These are phyloP conservation scores for Microctonus aethiopoides DNA, from an alignment of 2,888 invertebrate species.

Conservation along the genomic window DNA sequence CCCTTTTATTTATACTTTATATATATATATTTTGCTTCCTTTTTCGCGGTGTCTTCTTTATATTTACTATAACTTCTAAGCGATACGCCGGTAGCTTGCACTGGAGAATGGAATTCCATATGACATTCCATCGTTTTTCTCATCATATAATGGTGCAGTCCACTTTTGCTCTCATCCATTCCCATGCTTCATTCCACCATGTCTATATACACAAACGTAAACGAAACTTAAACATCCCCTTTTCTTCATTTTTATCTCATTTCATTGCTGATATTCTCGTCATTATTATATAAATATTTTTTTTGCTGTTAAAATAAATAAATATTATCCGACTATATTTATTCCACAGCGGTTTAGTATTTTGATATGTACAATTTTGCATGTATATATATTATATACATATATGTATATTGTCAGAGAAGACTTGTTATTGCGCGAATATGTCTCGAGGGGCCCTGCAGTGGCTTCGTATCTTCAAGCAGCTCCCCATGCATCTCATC, in stretches of 20 bases:
- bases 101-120: constrained; percentile 47
- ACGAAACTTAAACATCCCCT: constrained; percentile 28
- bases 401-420: not conserved
- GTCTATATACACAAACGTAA: constrained; percentile 33
- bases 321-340: too few species aligned
- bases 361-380: too few species aligned
- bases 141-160: constrained; percentile 49
- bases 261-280: too few species aligned
- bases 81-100: constrained; percentile 43
- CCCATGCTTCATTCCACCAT: constrained; percentile 24
- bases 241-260: constrained; percentile 13
- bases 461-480: not conserved
- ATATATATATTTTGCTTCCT: constrained; percentile 13
- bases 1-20: not conserved
- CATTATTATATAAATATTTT: too few species aligned
- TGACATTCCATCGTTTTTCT: constrained; percentile 53
- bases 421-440: constrained; percentile 16
- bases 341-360: too few species aligned
- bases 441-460: not conserved
- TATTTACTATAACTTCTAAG: constrained; percentile 53
- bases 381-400: not conserved
- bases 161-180: constrained; percentile 48
- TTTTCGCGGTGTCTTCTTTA: constrained; percentile 42
- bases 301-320: too few species aligned
- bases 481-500: constrained; percentile 32